Evolutionary conservation across 2,888 invertebrate species (phyloP), one percentile per base, ranked within the genome.

Genomic region (Lasioglossum villosulum): DNA sequence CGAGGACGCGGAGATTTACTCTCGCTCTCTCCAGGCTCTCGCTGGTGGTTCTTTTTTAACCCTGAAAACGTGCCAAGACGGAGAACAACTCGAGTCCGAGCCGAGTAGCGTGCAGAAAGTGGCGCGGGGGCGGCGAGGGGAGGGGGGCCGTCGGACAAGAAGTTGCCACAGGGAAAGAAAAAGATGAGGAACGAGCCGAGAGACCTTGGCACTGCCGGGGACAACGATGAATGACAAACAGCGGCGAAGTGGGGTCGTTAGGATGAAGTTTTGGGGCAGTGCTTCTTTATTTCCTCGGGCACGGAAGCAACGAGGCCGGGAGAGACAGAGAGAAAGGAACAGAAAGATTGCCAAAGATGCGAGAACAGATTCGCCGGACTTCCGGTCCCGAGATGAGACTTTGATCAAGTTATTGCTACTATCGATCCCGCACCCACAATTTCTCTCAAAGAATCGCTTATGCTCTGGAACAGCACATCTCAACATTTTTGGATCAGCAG

Each of bases 21-120:
- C n/a, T 23, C 10, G 37, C 14, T 23, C n/a, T 37, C 23, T 37
- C 27, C 72, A 12, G 19, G 12, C 16, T 45, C 72, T 66, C 37
- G 27, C 68, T 59, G 52, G 45, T 66, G 75, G 42, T 79, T 75
- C 83, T 87, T 90, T 89, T 87, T 90, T 90, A 90, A 88, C 84
- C 86, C 87, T 90, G 90, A 90, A 89, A 90, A 86, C 84, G 83
- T 90, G 90, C 90, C 90, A 90, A 89, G 87, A 80, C 81, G 37
- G 72, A 56, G 83, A 88, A 79, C 66, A 72, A 45, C 77, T 80
- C 86, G 80, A 81, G 80, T 30, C 23, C n/a, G n/a, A 70, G 23
- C 66, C 75, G 79, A 76, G 83, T 75, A 77, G 76, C 77, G 82
- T 79, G 71, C 37, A 72, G 68, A 66, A 56, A 70, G 75, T 63